phyloP scores from a whole-genome alignment of 2,888 invertebrate species.

The Orchestes rusci region DNA sequence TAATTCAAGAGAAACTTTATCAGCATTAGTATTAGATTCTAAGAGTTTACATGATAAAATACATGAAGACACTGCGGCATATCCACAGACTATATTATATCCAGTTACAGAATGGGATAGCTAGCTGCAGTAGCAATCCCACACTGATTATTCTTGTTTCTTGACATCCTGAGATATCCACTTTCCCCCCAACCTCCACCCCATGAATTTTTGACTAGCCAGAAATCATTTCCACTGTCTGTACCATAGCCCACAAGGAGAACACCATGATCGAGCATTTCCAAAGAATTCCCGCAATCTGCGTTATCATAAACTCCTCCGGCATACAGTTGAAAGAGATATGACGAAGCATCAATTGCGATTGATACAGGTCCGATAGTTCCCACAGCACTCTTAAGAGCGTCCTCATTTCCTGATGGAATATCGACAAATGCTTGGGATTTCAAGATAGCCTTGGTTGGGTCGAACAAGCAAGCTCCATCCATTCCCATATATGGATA shows the following conservation, averaged over 20 bases:
- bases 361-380: slow-evolving; percentile 78
- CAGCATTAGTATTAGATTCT: no score
- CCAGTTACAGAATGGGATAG: slow-evolving; percentile 9
- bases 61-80: no score
- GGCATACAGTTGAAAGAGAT: slow-evolving; percentile 73
- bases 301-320: slow-evolving; percentile 67
- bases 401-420: slow-evolving; percentile 60
- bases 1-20: no score
- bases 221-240: slow-evolving; percentile 68
- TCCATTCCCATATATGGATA: slow-evolving; percentile 47
- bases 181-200: slow-evolving; percentile 68
- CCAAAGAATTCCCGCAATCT: slow-evolving; percentile 51
- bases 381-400: slow-evolving; percentile 67
- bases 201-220: slow-evolving; percentile 86
- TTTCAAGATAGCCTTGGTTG: slow-evolving; percentile 12
- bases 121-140: slow-evolving; percentile 73
- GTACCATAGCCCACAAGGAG: slow-evolving; percentile 72
- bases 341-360: slow-evolving; percentile 81
- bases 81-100: no score
- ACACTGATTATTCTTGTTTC: slow-evolving; percentile 77
- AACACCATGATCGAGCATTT: slow-evolving; percentile 71
- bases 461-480: slow-evolving; percentile 22
- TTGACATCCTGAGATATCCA: slow-evolving; percentile 81
- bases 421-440: slow-evolving; percentile 63
- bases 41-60: no score